A percentile compares a stretch with the other conserved stretches of the same genome.
phyloP scores from a whole-genome alignment of 2,888 invertebrate species.

The Pheosia gnoma region DNA sequence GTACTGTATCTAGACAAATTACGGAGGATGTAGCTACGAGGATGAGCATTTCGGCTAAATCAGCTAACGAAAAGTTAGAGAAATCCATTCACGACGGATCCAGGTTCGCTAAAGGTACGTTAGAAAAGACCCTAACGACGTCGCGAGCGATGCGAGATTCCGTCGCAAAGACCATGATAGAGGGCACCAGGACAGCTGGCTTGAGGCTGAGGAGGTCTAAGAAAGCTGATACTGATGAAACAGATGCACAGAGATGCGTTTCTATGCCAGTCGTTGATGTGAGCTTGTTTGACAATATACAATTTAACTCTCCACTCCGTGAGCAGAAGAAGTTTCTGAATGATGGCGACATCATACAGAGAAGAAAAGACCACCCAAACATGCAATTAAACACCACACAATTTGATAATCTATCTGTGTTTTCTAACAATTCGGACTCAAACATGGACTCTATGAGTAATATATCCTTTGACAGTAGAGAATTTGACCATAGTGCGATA shows the following conservation, averaged over 20 bases:
- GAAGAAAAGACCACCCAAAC: slow-evolving; percentile 48
- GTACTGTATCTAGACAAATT: slow-evolving; percentile 83
- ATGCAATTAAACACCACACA: slow-evolving; percentile 59
- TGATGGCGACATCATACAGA: slow-evolving; percentile 39
- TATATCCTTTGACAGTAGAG: slow-evolving; percentile 65
- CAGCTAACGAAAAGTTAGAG: slow-evolving; percentile 70
- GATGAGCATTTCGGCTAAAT: slow-evolving; percentile 72
- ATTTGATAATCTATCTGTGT: slow-evolving; percentile 68
- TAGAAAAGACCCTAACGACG: slow-evolving; percentile 75
- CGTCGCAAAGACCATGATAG: slow-evolving; percentile 85
- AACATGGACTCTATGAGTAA: slow-evolving; percentile 67
- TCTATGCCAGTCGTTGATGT: slow-evolving; percentile 84
- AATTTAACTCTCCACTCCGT: slow-evolving; percentile 85
- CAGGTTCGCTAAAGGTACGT: slow-evolving; percentile 72
- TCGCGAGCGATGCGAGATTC: slow-evolving; percentile 80
- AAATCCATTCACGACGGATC: slow-evolving; percentile 69
- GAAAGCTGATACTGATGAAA: slow-evolving; percentile 51
- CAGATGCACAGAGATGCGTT: slow-evolving; percentile 72
- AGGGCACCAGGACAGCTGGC: slow-evolving; percentile 85
- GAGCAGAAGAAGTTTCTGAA: slow-evolving; percentile 67
- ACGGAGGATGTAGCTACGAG: slow-evolving; percentile 82
- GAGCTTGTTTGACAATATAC: slow-evolving; percentile 86
- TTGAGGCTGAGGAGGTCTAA: slow-evolving; percentile 69
- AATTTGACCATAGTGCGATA: slow-evolving; percentile 51
- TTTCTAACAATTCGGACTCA: slow-evolving; percentile 70